Percentiles rank a stretch among this genome's conserved stretches.
These are phyloP conservation scores for Bombycilla garrulus DNA, from an alignment of 2,113 vertebrate species.

Conservation along the genomic window DNA sequence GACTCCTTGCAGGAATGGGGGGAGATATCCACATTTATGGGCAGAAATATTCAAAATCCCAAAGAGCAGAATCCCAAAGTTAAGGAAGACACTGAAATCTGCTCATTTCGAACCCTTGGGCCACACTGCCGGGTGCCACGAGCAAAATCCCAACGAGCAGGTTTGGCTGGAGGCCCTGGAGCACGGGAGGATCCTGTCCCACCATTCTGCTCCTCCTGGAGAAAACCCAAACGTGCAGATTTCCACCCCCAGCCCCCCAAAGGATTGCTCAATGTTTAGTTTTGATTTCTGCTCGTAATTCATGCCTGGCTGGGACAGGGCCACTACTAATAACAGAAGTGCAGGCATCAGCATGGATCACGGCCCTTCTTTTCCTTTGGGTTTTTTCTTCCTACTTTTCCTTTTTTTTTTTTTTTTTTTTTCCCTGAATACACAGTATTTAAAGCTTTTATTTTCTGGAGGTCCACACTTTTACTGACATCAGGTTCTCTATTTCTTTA, in stretches of 20 bases:
- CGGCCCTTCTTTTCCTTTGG: background rate
- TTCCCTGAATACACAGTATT: background rate
- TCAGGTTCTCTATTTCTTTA: background rate
- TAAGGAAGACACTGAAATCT: background rate
- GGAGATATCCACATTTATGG: background rate
- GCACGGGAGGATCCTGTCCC: background rate
- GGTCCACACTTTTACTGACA: background rate
- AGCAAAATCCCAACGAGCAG: background rate
- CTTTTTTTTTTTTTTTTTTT: background rate
- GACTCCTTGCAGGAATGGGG: background rate
- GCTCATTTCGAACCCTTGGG: background rate
- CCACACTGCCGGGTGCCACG: rapidly evolving
- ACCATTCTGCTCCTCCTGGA: background rate
- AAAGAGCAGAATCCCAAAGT: background rate
- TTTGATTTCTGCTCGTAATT: constrained; percentile 48
- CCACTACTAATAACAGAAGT: constrained; percentile 53
- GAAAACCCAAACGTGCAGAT: background rate
- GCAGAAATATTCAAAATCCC: background rate
- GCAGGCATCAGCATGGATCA: constrained; percentile 43
- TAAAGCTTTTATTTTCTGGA: background rate
- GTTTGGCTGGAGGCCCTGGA: background rate
- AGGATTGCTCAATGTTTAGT: background rate
- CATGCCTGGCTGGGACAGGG: constrained; percentile 30
- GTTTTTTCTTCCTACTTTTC: background rate
- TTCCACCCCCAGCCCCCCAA: background rate